Evolutionary conservation across 2,888 invertebrate genomes (phyloP), one percentile per base, ranked within the genome.

Genomic region (Eilema caniola): DNA sequence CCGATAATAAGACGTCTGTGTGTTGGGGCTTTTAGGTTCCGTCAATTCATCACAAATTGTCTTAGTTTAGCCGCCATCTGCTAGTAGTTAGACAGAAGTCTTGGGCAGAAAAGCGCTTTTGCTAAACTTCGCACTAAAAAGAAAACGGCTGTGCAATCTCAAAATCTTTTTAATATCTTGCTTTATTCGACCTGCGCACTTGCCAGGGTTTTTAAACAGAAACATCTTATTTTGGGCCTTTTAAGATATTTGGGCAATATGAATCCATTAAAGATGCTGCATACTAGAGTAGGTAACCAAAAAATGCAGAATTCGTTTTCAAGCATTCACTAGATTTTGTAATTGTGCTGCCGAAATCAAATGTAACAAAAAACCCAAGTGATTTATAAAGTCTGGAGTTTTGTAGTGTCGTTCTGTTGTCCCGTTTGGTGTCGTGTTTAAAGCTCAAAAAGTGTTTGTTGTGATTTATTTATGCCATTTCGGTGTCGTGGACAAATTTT

Each of bases 401-500:
- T 81, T 78, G 68, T 81, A 74, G 77, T 67, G 68, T 80, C 57
- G 69, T 79, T 76, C 67, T 23, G 68, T 76, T 75, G 70, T 79
- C 70, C 70, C 79, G 84, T 87, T 89, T 85, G 86, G 76, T 90
- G 88, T 89, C 81, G 85, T 87, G 77, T 76, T 75, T 66, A 68
- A 81, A 82, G 86, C 86, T 87, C 85, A 87, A 93, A 81, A 85
- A 67, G 82, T 89, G 88, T 90, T 90, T 80, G 84, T 86, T 90
- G 90, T 92, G 88, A 88, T 86, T 89, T 89, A 88, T 91, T 89
- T 89, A 86, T 81, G 88, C 87, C 83, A 85, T 92, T 94, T 94
- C 91, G 90, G 85, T 94, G 94, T 94, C 90, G 93, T 93, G 89
- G 80, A 87, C 81, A 87, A 78, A 86, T 85, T 92, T 93, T 92